These are phyloP conservation scores for Oreotrochilus melanogaster DNA, from an alignment of 2,113 vertebrate species.

Conservation along the genomic window DNA sequence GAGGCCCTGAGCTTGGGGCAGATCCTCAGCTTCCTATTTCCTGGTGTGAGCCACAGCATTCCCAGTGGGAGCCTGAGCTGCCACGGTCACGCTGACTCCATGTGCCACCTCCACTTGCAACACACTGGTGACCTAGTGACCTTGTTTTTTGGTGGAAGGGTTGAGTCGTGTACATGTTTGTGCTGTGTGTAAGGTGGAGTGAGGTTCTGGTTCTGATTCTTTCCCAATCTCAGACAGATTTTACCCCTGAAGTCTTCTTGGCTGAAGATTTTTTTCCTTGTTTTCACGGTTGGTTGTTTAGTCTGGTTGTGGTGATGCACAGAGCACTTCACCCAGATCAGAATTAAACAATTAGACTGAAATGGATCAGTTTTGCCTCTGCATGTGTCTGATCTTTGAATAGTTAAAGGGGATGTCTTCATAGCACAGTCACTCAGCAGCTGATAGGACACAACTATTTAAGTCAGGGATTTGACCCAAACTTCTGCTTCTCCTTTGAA, in stretches of 20 bases:
- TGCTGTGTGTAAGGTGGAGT: neutral
- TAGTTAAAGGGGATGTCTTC: neutral
- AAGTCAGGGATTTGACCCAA: neutral
- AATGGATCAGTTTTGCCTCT: neutral
- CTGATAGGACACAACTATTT: neutral
- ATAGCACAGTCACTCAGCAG: neutral
- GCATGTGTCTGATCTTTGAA: neutral
- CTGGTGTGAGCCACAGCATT: fast-evolving
- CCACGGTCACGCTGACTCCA: neutral
- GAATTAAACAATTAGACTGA: neutral
- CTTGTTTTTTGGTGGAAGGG: neutral
- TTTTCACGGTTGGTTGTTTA: neutral
- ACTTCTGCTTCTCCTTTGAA: neutral
- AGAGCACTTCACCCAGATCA: neutral
- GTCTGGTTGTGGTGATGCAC: neutral
- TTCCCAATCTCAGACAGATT: neutral
- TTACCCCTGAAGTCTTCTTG: neutral
- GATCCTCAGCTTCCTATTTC: neutral
- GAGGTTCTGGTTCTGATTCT: neutral
- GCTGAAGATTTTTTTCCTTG: neutral
- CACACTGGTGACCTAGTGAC: neutral
- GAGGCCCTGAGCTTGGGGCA: neutral
- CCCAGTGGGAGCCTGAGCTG: fast-evolving
- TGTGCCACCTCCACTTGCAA: neutral
- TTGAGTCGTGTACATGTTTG: neutral